These are phyloP conservation scores for Trachelus tabidus DNA, from an alignment of 2,888 invertebrate species.

Conservation along the genomic window DNA sequence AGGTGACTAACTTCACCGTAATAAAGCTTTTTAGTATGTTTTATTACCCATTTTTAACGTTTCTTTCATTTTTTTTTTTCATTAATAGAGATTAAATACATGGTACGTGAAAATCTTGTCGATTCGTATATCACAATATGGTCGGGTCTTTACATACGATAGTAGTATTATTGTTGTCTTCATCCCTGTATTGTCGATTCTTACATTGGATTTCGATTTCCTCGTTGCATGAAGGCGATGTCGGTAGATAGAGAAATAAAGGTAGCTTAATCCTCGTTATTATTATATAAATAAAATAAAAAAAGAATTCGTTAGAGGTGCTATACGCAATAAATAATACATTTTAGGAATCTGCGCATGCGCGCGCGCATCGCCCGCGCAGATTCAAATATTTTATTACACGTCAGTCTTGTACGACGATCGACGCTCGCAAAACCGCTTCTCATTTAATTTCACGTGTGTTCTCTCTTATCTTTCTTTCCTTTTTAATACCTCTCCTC, in stretches of 20 bases:
- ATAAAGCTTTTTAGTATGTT: not conserved
- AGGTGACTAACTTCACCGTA: constrained; percentile 20
- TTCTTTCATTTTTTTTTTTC: not conserved
- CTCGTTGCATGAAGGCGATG: constrained; percentile 64
- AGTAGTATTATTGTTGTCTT: constrained; percentile 65
- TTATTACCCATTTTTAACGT: not conserved
- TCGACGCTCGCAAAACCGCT: constrained; percentile 38
- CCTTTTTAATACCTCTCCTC: not conserved
- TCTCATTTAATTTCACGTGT: constrained; percentile 25
- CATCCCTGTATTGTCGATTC: constrained; percentile 66
- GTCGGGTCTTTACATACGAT: constrained; percentile 55
- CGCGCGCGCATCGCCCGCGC: not conserved
- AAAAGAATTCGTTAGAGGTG: constrained; percentile 38
- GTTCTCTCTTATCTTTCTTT: constrained; percentile 5
- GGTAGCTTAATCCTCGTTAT: constrained; percentile 5
- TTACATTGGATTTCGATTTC: constrained; percentile 38
- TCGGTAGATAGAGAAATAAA: constrained; percentile 63
- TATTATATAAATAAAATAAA: constrained; percentile 20
- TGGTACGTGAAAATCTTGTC: constrained; percentile 13
- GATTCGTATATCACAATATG: constrained; percentile 57
- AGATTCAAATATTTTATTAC: constrained; percentile 10
- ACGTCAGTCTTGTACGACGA: constrained; percentile 46
- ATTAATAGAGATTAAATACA: constrained; percentile 9
- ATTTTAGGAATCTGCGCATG: constrained; percentile 8
- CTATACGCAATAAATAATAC: constrained; percentile 50